These are phyloP conservation scores for Augochlorella aurata DNA, from an alignment of 2,888 invertebrate species.

Conservation along the genomic window DNA sequence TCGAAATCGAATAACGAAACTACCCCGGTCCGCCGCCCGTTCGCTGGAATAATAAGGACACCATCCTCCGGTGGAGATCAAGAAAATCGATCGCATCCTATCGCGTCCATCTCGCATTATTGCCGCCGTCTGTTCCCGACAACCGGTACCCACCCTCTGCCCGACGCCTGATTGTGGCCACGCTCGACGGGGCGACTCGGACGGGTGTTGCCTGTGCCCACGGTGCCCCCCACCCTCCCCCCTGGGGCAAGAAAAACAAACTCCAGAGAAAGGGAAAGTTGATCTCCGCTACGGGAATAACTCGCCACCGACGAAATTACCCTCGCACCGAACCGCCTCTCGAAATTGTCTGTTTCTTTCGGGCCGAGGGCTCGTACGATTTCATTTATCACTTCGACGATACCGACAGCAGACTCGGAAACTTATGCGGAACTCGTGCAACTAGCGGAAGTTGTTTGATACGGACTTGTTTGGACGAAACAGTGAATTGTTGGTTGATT, in stretches of 20 bases:
- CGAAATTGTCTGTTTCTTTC: conserved; percentile 57
- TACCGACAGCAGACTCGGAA: conserved; percentile 24
- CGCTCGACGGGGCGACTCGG: conserved; percentile 41
- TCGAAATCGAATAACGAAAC: conserved; percentile 66
- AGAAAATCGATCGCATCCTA: conserved; percentile 67
- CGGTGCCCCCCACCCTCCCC: not conserved
- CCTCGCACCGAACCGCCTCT: conserved; percentile 9
- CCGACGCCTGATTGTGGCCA: conserved; percentile 56
- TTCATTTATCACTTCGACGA: conserved; percentile 66
- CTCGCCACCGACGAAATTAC: conserved; percentile 59
- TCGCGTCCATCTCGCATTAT: conserved; percentile 68
- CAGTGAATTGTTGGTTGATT: too few species aligned
- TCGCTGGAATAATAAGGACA: conserved; percentile 65
- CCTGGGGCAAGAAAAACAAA: conserved; percentile 13
- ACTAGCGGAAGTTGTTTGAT: too few species aligned
- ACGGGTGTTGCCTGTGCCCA: conserved; percentile 21
- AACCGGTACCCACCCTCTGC: conserved; percentile 44
- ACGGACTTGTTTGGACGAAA: too few species aligned
- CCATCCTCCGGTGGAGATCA: conserved; percentile 58
- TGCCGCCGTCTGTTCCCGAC: conserved; percentile 67
- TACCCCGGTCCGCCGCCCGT: conserved; percentile 43
- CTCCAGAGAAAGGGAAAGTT: not conserved
- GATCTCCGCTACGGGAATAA: not conserved
- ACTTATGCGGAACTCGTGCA: too few species aligned
- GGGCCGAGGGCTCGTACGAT: conserved; percentile 36